Conservation (phyloP, 2,797 vertebrate species). For the Nasua narica region DNA sequence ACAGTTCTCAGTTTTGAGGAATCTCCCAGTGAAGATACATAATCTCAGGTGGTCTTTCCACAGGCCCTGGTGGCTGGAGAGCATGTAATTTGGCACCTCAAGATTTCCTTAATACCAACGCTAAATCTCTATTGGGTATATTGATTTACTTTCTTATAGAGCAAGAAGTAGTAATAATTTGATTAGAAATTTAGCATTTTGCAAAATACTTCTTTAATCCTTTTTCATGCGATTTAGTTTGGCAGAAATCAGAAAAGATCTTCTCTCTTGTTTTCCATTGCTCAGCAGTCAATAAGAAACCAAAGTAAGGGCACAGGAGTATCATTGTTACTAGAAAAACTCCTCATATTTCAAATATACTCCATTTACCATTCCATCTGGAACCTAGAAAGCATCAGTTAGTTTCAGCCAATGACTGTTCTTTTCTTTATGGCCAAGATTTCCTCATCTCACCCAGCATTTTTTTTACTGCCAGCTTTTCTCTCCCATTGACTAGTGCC, state of each 20-base stretch:
- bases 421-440: not conserved
- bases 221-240: slow-evolving; percentile 30
- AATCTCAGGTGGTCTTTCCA: not conserved
- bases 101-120: not conserved
- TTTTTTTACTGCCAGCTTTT: not conserved
- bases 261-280: not conserved
- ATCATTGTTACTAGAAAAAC: not conserved
- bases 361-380: not conserved
- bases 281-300: not conserved
- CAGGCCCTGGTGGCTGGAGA: not conserved
- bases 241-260: not conserved
- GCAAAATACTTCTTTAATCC: not conserved
- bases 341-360: not conserved
- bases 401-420: not conserved
- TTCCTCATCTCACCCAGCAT: not conserved
- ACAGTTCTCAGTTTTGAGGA: not conserved
- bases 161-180: not conserved
- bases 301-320: not conserved
- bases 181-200: not conserved
- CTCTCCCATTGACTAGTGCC: not conserved
- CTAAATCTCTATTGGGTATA: not conserved
- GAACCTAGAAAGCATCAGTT: not conserved
- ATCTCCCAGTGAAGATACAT: not conserved
- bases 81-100: fast-evolving
- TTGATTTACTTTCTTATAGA: slow-evolving; percentile 1